Evolutionary conservation across 1,140 invertebrate species (phyloP).

Genomic region (Pseudoatta argentina): DNA sequence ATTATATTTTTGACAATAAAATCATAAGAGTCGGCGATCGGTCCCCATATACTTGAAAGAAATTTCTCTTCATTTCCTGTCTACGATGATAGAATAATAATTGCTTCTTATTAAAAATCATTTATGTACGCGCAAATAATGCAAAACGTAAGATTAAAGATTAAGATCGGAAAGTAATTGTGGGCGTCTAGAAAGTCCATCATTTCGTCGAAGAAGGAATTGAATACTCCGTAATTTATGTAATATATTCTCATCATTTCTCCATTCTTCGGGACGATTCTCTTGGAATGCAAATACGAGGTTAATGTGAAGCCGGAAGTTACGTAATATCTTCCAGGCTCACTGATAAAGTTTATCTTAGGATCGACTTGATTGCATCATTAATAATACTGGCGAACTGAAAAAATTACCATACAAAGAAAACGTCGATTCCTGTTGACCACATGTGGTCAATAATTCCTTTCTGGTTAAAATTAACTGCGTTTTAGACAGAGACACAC

Average conservation of each 20-base stretch:
- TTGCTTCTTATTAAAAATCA: not conserved
- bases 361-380: constrained; percentile 89
- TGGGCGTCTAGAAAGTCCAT: constrained; percentile 73
- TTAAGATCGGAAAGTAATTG: constrained; percentile 82
- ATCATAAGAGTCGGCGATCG: constrained; percentile 89
- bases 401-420: constrained; percentile 69
- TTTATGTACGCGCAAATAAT: not conserved
- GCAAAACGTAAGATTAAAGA: not conserved
- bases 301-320: constrained; percentile 89
- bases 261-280: constrained; percentile 81
- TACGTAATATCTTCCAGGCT: constrained; percentile 91
- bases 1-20: constrained; percentile 84
- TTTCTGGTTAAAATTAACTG: too few species aligned
- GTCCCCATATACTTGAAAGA: constrained; percentile 88
- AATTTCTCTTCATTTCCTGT: constrained; percentile 74
- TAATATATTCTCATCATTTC: constrained; percentile 87
- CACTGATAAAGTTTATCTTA: constrained; percentile 89
- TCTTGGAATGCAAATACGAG: constrained; percentile 89
- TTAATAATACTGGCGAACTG: constrained; percentile 86
- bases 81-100: constrained; percentile 14
- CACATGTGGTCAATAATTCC: too few species aligned
- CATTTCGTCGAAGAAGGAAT: constrained; percentile 87
- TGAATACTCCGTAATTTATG: constrained; percentile 91
- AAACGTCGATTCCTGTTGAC: constrained; percentile 32
- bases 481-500: too few species aligned